Percentiles rank a stretch among this genome's conserved stretches.
Conservation (phyloP, 35 echinoderm and acorn worm species). For the Apostichopus parvimensis region DNA sequence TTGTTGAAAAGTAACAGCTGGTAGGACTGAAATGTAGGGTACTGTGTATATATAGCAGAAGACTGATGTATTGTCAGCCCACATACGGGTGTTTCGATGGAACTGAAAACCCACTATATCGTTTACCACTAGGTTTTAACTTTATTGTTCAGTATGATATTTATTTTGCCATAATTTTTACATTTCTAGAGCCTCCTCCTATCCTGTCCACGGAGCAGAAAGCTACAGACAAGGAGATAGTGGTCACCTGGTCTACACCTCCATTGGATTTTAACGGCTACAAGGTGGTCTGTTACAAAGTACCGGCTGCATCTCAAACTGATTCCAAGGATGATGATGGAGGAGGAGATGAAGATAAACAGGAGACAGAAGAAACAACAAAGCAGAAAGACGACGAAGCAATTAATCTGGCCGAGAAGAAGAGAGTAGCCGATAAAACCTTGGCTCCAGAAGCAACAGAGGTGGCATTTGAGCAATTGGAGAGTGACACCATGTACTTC, state of each 20-base stretch:
- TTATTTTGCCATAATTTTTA: background rate
- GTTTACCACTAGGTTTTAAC: too few relatives aligned
- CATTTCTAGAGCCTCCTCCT: slow-evolving; percentile 1
- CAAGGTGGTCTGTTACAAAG: slow-evolving; percentile 14
- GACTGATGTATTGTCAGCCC: too few relatives aligned
- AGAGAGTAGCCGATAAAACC: background rate
- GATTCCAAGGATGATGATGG: too few relatives aligned
- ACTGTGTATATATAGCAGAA: too few relatives aligned
- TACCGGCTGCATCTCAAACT: background rate
- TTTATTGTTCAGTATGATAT: too few relatives aligned
- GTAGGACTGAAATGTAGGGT: too few relatives aligned
- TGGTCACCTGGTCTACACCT: slow-evolving; percentile 21
- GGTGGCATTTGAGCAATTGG: background rate
- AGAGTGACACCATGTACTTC: slow-evolving; percentile 16
- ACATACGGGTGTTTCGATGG: too few relatives aligned
- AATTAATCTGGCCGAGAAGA: background rate
- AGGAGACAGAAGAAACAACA: background rate
- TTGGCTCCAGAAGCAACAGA: background rate
- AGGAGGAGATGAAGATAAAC: background rate
- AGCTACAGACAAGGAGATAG: slow-evolving; percentile 13
- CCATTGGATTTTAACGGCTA: slow-evolving; percentile 42
- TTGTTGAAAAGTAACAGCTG: too few relatives aligned
- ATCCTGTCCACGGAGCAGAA: slow-evolving; percentile 5
- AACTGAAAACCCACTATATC: too few relatives aligned
- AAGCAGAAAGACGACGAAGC: background rate